phyloP scores from a whole-genome alignment of 1,140 invertebrate genomes.

The Hylaeus anthracinus region DNA sequence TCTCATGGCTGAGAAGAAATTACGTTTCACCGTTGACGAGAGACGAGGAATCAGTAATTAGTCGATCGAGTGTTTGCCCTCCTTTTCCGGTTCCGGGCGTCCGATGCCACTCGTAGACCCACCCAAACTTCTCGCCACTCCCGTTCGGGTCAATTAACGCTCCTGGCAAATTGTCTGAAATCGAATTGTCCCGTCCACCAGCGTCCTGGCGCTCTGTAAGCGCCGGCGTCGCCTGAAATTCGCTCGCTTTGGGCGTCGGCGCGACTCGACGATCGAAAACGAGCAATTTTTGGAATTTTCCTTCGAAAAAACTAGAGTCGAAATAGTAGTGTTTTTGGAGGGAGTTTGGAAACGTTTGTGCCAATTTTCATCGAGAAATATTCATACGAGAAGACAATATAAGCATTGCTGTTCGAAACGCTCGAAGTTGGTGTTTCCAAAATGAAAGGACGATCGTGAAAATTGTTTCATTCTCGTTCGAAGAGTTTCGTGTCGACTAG shows the following conservation, averaged over 20 bases:
- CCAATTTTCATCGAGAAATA: no score
- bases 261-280: no score
- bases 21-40: constrained; percentile 15
- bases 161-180: constrained; percentile 56
- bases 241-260: not conserved
- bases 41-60: constrained; percentile 50
- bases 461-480: not conserved
- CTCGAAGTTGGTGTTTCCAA: no score
- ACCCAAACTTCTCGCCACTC: constrained; percentile 20
- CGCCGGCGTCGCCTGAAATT: not conserved
- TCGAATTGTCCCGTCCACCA: constrained; percentile 52
- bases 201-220: not conserved
- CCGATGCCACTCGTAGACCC: constrained; percentile 12
- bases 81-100: constrained; percentile 47
- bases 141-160: constrained; percentile 52
- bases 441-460: not conserved
- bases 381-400: no score
- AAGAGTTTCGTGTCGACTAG: not conserved
- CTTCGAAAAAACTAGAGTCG: no score
- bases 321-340: no score
- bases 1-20: constrained; percentile 43
- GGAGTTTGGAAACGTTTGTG: no score
- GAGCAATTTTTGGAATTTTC: no score
- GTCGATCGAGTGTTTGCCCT: constrained; percentile 51
- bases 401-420: no score